These are phyloP conservation scores for Rhyacophila evoluta DNA, from an alignment of 2,888 invertebrate genomes.

Conservation along the genomic window DNA sequence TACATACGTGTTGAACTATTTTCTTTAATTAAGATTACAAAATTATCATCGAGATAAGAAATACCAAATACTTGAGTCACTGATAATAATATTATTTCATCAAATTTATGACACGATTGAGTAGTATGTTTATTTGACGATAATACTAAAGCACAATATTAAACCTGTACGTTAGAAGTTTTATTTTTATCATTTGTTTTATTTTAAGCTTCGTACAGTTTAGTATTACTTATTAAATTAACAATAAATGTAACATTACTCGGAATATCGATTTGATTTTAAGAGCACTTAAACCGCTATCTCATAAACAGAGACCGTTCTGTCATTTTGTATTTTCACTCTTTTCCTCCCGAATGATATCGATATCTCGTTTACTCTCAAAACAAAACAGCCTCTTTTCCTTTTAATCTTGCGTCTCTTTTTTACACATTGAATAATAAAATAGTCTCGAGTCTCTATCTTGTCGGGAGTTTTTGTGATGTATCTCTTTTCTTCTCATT, in stretches of 20 bases:
- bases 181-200: no score
- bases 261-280: not conserved
- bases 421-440: not conserved
- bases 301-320: not conserved
- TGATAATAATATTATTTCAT: no score
- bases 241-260: not conserved
- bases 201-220: no score
- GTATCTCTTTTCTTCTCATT: constrained; percentile 13
- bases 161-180: no score
- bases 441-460: constrained; percentile 12
- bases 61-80: no score
- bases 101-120: no score
- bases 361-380: constrained; percentile 22
- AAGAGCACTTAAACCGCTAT: not conserved
- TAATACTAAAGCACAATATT: no score
- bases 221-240: no score
- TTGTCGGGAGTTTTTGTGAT: constrained; percentile 17
- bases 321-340: constrained; percentile 22
- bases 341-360: constrained; percentile 22
- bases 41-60: no score
- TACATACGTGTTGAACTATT: no score
- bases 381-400: constrained; percentile 22
- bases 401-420: not conserved
- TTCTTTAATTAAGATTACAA: no score
- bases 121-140: no score